Percentiles rank a stretch among this genome's conserved stretches.
Conservation (phyloP, 2,113 vertebrate species). For the Festucalex cinctus region DNA sequence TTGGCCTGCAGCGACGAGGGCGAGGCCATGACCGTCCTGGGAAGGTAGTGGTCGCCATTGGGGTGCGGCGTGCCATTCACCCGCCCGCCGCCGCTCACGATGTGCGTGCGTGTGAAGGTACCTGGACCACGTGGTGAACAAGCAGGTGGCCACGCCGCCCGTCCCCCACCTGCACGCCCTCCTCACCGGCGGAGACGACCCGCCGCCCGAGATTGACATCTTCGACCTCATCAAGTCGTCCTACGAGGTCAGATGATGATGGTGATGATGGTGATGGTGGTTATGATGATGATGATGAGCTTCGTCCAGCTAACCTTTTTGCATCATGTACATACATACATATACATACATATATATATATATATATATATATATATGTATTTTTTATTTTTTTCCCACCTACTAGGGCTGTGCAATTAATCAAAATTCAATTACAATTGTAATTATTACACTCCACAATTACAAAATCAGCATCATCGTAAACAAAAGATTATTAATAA, state of each 20-base stretch:
- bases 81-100: not conserved
- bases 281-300: too few species aligned
- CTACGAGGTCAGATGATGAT: slow-evolving; percentile 80
- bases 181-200: slow-evolving; percentile 84
- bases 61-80: not conserved
- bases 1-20: slow-evolving; percentile 88
- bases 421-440: too few species aligned
- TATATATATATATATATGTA: too few species aligned
- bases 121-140: slow-evolving; percentile 93
- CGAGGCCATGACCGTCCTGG: slow-evolving; percentile 96
- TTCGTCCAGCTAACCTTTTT: too few species aligned
- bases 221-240: slow-evolving; percentile 91
- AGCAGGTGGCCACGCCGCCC: slow-evolving; percentile 82
- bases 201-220: slow-evolving; percentile 84
- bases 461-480: too few species aligned
- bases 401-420: too few species aligned
- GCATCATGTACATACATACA: too few species aligned
- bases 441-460: too few species aligned
- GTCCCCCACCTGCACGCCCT: slow-evolving; percentile 89
- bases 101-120: slow-evolving; percentile 71
- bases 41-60: slow-evolving; percentile 72
- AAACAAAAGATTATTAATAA: too few species aligned
- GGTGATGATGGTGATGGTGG: not conserved
- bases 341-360: too few species aligned
- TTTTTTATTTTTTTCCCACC: too few species aligned